Percentiles rank a stretch among this genome's conserved stretches.
Evolutionary conservation across 2,888 invertebrate species (phyloP).

Genomic region (Biston stratarius): DNA sequence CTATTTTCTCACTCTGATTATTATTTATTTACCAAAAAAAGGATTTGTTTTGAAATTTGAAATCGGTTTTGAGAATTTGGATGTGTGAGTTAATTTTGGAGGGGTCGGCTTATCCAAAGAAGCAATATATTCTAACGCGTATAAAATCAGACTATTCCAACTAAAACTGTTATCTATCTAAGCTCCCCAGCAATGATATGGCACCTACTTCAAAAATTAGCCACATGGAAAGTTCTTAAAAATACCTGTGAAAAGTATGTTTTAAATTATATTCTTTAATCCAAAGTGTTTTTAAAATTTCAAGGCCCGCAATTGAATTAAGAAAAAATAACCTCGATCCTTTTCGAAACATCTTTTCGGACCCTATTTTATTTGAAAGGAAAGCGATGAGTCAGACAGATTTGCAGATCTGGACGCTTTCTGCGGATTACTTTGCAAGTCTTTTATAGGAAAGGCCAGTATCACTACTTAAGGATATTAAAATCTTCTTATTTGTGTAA

Average conservation of each 20-base stretch:
- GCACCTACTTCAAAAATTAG: too few relatives aligned
- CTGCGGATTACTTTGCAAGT: constrained; percentile 85
- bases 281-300: constrained; percentile 5
- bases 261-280: neutral
- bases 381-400: constrained; percentile 85
- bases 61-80: too few relatives aligned
- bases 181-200: too few relatives aligned
- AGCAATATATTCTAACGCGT: too few relatives aligned
- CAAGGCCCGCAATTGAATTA: constrained; percentile 35
- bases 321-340: constrained; percentile 59
- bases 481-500: constrained; percentile 83
- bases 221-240: too few relatives aligned
- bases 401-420: constrained; percentile 79
- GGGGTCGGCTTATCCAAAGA: too few relatives aligned
- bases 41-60: too few relatives aligned
- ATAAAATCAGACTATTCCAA: too few relatives aligned
- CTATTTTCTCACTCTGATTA: too few relatives aligned
- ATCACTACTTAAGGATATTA: constrained; percentile 86
- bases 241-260: neutral
- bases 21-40: too few relatives aligned
- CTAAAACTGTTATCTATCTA: too few relatives aligned
- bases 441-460: constrained; percentile 80
- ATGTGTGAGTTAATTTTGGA: too few relatives aligned
- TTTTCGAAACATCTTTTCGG: constrained; percentile 65
- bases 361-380: constrained; percentile 83